Evolutionary conservation across 1,140 invertebrate species (phyloP), one percentile per base, ranked within the genome.

Genomic region (Drosophila tropicalis): DNA sequence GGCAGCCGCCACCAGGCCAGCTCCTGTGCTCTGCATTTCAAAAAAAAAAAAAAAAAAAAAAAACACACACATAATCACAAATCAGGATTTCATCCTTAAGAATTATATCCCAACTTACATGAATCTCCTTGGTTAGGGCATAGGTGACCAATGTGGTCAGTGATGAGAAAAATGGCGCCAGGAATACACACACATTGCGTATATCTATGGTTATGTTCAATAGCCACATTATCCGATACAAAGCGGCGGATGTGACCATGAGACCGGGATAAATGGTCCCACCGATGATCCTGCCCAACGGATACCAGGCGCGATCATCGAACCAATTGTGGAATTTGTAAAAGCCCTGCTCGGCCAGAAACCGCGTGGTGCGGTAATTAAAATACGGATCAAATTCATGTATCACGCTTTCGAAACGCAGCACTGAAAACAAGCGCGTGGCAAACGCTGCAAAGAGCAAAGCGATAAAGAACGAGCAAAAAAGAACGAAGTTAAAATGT

Each of bases 331-430:
- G 98, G 93, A 99, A 99, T 69, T 96, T 96, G 93, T 99, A 99
- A 92, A 99, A 99, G 2, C 98, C 98, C 93, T 99, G 96, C 92
- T 99, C 98, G 3, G 97, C 95, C 62, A 99, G 93, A 92, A 96
- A 99, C 77, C 97, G 96, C 10, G 98, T 99, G 40, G 98, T 99
- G 83, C 98, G 95, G 92, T 99, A 99, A 93, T 99, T 99, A 92
- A 99, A 99, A 92, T 99, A 99, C 1, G 98, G 98, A 96, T 99
- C 98, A 93, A 99, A 99, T 93, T 99, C 98, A 93, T 99, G 98
- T 84, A 99, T 99, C 5, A 99, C 98, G 93, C 97, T 98, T 93
- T 99, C 98, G 93, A 98, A 99, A 55, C 98, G 94, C 62, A 99
- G 92, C n/a, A 99, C 98, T 19, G 98, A 99, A 92, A 99, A 99